These are phyloP conservation scores for Elegia similella DNA, from an alignment of 2,888 invertebrate genomes.

Conservation along the genomic window DNA sequence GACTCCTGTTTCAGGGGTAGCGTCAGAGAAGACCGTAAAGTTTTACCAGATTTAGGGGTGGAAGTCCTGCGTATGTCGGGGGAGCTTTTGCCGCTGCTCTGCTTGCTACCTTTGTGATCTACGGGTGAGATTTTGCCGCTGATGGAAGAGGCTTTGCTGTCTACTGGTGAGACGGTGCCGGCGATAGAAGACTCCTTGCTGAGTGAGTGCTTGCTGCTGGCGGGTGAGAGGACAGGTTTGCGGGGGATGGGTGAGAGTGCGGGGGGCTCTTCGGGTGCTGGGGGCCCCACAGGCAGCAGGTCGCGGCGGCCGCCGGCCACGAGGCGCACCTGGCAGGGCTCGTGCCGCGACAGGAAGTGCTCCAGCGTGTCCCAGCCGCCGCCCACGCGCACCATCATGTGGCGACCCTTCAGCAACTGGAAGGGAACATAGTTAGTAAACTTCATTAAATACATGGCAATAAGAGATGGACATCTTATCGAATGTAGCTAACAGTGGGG, in stretches of 20 bases:
- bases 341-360: constrained; percentile 93
- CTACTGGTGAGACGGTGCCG: constrained; percentile 51
- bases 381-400: constrained; percentile 97
- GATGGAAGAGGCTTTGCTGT: constrained; percentile 33
- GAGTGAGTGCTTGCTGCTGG: constrained; percentile 44
- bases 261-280: constrained; percentile 25
- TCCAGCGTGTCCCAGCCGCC: constrained; percentile 97
- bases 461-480: too few species aligned
- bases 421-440: constrained; percentile 23
- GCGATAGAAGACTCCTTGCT: constrained; percentile 57
- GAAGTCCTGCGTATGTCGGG: constrained; percentile 45
- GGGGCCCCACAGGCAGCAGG: constrained; percentile 52
- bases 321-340: constrained; percentile 89
- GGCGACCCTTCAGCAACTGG: constrained; percentile 93
- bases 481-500: too few species aligned
- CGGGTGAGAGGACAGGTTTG: constrained; percentile 36
- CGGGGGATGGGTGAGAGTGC: constrained; percentile 35
- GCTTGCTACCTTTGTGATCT: background rate
- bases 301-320: constrained; percentile 62
- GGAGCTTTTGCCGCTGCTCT: constrained; percentile 12
- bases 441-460: too few species aligned
- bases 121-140: constrained; percentile 47
- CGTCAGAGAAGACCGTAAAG: constrained; percentile 47
- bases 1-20: constrained; percentile 53
- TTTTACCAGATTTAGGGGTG: constrained; percentile 42